These are phyloP conservation scores for Drosophila recens DNA, from an alignment of 2,888 invertebrate species.

Conservation along the genomic window DNA sequence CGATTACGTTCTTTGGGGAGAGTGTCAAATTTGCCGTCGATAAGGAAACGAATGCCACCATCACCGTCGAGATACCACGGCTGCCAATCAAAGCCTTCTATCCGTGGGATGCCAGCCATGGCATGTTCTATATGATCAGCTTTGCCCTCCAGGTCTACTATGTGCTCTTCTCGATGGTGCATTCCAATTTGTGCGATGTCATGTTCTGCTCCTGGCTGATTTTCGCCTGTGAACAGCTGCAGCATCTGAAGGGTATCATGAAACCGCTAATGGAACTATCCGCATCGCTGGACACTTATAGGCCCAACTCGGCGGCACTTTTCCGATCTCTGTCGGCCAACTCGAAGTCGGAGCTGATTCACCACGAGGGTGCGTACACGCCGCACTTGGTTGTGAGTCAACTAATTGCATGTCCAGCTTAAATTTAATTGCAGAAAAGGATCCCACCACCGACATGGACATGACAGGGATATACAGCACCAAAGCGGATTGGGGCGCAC, in stretches of 20 bases:
- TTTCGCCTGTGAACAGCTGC: constrained; percentile 94
- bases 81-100: constrained; percentile 92
- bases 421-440: constrained; percentile 83
- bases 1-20: constrained; percentile 92
- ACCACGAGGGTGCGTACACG: constrained; percentile 82
- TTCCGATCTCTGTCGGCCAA: constrained; percentile 87
- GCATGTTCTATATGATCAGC: constrained; percentile 89
- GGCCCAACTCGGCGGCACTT: constrained; percentile 90
- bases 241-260: constrained; percentile 94
- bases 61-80: constrained; percentile 89
- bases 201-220: constrained; percentile 94
- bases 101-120: constrained; percentile 91
- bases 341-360: constrained; percentile 84
- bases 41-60: constrained; percentile 90
- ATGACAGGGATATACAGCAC: constrained; percentile 91
- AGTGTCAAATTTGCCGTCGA: constrained; percentile 89
- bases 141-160: constrained; percentile 90
- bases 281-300: constrained; percentile 91
- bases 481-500: constrained; percentile 91
- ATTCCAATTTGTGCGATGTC: constrained; percentile 89
- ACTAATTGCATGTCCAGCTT: constrained; percentile 23
- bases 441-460: constrained; percentile 87
- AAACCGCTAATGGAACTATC: constrained; percentile 94
- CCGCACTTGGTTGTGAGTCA: neutral
- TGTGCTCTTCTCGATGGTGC: constrained; percentile 88